Evolutionary conservation across 2,797 vertebrate genomes (phyloP).

Genomic region (Falco cherrug): DNA sequence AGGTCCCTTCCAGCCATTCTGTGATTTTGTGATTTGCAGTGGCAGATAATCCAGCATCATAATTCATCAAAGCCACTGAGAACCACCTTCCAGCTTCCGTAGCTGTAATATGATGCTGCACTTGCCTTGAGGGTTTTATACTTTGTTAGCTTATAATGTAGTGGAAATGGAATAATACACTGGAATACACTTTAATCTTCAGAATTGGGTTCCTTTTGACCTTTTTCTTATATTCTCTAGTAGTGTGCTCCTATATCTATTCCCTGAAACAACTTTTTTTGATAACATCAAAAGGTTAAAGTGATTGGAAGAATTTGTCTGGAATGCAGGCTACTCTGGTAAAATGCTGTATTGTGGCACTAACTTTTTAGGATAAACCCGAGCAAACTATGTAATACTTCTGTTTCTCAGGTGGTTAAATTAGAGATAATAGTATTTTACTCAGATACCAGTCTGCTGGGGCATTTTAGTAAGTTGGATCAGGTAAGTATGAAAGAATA

Average conservation of each 20-base stretch:
- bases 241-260: neutral
- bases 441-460: neutral
- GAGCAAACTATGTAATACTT: neutral
- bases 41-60: neutral
- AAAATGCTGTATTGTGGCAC: neutral
- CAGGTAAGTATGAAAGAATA: neutral
- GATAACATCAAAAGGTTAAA: neutral
- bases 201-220: neutral
- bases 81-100: neutral
- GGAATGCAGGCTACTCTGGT: neutral
- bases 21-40: neutral
- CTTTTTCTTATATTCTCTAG: neutral
- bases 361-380: neutral
- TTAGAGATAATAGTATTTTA: neutral
- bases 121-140: neutral
- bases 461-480: neutral
- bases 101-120: neutral
- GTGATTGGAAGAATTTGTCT: neutral
- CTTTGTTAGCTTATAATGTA: neutral
- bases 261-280: neutral
- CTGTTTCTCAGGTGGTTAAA: neutral
- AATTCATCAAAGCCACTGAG: neutral
- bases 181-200: neutral
- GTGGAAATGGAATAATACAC: neutral
- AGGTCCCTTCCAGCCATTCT: no score